Evolutionary conservation across 2,113 vertebrate genomes (phyloP).

Genomic region (Tragelaphus imberbis): DNA sequence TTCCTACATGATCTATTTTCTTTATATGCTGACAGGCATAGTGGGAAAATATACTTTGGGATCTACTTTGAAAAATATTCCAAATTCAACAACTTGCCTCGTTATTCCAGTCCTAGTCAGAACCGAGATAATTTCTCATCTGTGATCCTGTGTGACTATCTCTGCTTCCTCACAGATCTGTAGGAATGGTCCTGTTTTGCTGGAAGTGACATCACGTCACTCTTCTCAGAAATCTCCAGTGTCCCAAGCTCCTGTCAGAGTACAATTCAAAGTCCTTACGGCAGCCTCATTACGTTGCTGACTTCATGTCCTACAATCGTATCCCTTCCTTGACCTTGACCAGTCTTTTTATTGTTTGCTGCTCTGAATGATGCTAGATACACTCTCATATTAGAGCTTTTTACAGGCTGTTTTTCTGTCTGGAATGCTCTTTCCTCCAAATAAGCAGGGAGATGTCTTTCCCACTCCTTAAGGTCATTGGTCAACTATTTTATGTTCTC

Average conservation of each 20-base stretch:
- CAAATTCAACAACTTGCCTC: neutral
- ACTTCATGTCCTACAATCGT: neutral
- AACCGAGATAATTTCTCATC: neutral
- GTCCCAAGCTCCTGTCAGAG: neutral
- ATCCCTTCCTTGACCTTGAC: neutral
- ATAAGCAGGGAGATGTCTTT: neutral
- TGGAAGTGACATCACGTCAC: neutral
- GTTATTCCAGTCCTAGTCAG: neutral
- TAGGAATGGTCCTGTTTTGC: neutral
- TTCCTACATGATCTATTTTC: neutral
- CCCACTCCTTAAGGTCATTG: neutral
- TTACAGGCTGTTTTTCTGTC: neutral
- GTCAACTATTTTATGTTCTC: neutral
- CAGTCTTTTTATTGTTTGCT: neutral
- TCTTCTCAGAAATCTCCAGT: neutral
- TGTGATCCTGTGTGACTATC: neutral
- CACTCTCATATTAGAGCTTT: fast-evolving
- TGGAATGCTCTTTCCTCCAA: neutral
- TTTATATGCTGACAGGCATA: neutral
- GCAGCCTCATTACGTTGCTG: neutral
- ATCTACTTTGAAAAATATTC: neutral
- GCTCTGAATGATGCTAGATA: neutral
- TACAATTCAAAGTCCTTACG: neutral
- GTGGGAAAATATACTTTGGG: neutral
- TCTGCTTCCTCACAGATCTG: neutral